Conservation (phyloP, 2,888 invertebrate genomes). For the Papilio demoleus region DNA sequence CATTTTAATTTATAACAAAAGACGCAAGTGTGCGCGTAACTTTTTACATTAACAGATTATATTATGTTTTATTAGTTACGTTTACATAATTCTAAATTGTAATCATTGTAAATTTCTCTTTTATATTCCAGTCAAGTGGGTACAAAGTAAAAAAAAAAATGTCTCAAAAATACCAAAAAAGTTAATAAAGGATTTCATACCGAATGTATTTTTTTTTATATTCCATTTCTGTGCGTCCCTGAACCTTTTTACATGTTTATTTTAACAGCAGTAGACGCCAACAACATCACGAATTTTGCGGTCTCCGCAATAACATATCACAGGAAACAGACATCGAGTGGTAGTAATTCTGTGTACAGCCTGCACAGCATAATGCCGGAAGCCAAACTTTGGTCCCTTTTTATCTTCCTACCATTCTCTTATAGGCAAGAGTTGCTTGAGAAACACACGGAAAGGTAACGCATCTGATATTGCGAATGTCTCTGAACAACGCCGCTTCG, state of each 20-base stretch:
- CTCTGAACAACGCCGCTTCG: too few relatives aligned
- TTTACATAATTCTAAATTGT: constrained; percentile 36
- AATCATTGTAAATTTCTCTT: constrained; percentile 49
- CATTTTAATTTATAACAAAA: constrained; percentile 9
- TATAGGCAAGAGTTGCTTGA: too few relatives aligned
- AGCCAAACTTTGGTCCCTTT: too few relatives aligned
- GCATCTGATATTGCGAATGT: too few relatives aligned
- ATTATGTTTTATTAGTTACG: constrained; percentile 7
- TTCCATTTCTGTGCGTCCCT: too few relatives aligned
- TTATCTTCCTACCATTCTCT: too few relatives aligned
- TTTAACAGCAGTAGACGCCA: neutral
- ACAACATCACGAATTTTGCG: too few relatives aligned
- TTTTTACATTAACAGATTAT: constrained; percentile 17
- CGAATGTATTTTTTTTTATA: constrained; percentile 51
- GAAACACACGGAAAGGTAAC: too few relatives aligned
- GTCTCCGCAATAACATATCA: too few relatives aligned
- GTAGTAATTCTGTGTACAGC: too few relatives aligned
- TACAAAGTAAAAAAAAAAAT: constrained; percentile 65
- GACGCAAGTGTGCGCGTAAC: constrained; percentile 25
- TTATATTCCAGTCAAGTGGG: constrained; percentile 64
- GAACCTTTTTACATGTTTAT: constrained; percentile 29
- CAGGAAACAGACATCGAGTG: too few relatives aligned
- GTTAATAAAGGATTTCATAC: constrained; percentile 76
- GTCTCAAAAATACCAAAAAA: constrained; percentile 79
- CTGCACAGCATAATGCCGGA: too few relatives aligned